Evolutionary conservation across 2,797 vertebrate species (phyloP).

Genomic region (Sternotherus odoratus): DNA sequence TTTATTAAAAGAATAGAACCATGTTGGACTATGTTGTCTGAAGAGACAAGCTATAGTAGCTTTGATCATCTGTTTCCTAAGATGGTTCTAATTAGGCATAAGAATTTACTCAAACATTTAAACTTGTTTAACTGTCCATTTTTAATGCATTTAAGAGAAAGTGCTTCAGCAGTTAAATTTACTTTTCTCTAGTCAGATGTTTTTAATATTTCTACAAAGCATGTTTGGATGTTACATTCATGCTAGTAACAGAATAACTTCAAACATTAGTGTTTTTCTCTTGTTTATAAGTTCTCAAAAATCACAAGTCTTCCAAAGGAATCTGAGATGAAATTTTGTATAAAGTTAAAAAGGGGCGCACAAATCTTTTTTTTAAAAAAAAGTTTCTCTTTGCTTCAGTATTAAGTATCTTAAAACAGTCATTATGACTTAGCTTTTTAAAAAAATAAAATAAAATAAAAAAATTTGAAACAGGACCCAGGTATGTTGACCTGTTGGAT

Average conservation of each 20-base stretch:
- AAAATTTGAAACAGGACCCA: neutral
- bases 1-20: neutral
- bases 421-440: neutral
- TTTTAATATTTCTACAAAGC: slow-evolving; percentile 16
- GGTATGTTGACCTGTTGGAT: neutral
- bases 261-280: neutral
- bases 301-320: neutral
- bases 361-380: neutral
- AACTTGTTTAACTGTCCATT: neutral
- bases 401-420: neutral
- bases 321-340: neutral
- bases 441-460: too few species aligned
- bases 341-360: neutral
- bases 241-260: slow-evolving; percentile 1
- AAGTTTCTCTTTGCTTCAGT: neutral
- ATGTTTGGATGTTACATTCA: slow-evolving; percentile 16
- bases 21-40: neutral
- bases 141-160: neutral
- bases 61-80: slow-evolving; percentile 47
- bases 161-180: slow-evolving; percentile 10
- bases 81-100: slow-evolving; percentile 23
- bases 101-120: neutral
- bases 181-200: slow-evolving; percentile 27
- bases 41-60: neutral
- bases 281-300: neutral